Evolutionary conservation across 2,888 invertebrate genomes (phyloP).

Genomic region (Euproctis similis): DNA sequence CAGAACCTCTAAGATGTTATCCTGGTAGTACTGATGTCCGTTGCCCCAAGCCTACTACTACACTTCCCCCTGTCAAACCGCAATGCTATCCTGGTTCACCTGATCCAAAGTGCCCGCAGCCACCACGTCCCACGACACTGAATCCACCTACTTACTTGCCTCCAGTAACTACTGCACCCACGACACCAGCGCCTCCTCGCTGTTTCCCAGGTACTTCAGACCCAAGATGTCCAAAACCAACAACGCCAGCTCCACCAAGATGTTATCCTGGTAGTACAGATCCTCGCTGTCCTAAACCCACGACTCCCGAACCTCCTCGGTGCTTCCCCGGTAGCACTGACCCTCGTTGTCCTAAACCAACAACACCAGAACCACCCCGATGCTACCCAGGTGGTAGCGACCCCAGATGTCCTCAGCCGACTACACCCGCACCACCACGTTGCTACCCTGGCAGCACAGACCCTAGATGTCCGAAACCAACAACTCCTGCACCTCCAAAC

Average conservation of each 20-base stretch:
- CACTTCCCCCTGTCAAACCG: constrained; percentile 23
- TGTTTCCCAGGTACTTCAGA: constrained; percentile 22
- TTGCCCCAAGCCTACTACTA: constrained; percentile 33
- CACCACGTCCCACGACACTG: constrained; percentile 22
- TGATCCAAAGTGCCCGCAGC: constrained; percentile 28
- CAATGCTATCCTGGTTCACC: constrained; percentile 36
- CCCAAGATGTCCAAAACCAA: constrained; percentile 8
- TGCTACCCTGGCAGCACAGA: constrained; percentile 42
- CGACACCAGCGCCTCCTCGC: constrained; percentile 24
- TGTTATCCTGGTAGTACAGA: constrained; percentile 29
- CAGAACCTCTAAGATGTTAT: constrained; percentile 27
- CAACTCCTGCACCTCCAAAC: constrained; percentile 12
- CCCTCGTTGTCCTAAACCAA: constrained; percentile 39
- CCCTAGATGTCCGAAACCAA: constrained; percentile 26
- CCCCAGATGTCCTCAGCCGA: constrained; percentile 37
- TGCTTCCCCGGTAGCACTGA: constrained; percentile 36
- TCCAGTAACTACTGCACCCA: constrained; percentile 25
- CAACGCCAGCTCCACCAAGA: constrained; percentile 19
- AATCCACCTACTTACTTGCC: constrained; percentile 33
- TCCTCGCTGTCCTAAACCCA: constrained; percentile 25
- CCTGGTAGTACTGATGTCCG: constrained; percentile 33
- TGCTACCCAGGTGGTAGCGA: constrained; percentile 41
- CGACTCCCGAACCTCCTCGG: constrained; percentile 30
- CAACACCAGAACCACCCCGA: constrained; percentile 30
- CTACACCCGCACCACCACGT: constrained; percentile 31